A percentile compares a stretch with the other conserved stretches of the same genome.
Evolutionary conservation across 2,113 vertebrate species (phyloP).

Genomic region (Cinclus mexicanus): DNA sequence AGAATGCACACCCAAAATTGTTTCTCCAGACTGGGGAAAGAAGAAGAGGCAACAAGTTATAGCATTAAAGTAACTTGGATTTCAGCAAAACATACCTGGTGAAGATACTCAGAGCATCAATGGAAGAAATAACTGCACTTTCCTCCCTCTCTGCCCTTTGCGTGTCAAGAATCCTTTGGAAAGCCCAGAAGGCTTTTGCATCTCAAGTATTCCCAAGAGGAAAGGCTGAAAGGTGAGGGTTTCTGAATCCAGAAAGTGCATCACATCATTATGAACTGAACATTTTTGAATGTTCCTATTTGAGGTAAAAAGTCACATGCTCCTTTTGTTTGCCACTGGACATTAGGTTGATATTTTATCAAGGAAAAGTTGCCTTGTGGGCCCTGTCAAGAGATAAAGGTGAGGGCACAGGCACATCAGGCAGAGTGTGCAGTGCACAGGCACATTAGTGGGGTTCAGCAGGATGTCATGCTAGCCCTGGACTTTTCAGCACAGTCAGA

Average conservation of each 20-base stretch:
- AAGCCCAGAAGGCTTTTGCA: neutral
- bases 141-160: neutral
- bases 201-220: neutral
- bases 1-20: neutral
- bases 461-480: neutral
- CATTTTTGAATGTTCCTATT: neutral
- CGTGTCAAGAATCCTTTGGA: neutral
- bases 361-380: neutral
- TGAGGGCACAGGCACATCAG: no score
- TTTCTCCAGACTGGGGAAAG: neutral
- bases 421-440: no score
- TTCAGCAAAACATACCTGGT: neutral
- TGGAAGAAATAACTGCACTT: rapidly evolving
- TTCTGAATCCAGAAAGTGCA: neutral
- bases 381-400: neutral
- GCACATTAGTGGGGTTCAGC: neutral
- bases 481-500: neutral
- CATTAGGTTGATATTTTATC: neutral
- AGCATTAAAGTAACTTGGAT: neutral
- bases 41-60: neutral
- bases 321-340: neutral
- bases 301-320: neutral
- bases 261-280: neutral
- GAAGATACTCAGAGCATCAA: neutral
- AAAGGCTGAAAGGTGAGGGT: neutral